Conservation (phyloP, 2,113 vertebrate genomes). For the Pitta sordida region DNA sequence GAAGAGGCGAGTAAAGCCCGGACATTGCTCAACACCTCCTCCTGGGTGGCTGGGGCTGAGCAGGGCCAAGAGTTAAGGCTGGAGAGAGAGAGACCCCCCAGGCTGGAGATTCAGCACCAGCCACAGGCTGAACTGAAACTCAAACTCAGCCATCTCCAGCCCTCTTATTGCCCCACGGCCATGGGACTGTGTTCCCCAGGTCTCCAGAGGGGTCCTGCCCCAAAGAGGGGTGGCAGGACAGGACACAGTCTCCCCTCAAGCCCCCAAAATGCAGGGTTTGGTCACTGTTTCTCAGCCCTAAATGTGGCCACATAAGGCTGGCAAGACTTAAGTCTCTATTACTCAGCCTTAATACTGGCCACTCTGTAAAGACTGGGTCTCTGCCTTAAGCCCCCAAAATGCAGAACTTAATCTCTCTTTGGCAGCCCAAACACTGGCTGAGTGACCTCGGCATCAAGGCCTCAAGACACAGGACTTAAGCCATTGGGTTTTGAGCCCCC, state of each 20-base stretch:
- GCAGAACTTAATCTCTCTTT: neutral
- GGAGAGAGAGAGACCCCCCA: rapidly evolving
- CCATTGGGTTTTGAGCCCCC: neutral
- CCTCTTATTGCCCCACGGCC: rapidly evolving
- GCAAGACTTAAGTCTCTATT: neutral
- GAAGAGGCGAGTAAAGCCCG: neutral
- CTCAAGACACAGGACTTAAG: neutral
- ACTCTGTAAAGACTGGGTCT: neutral
- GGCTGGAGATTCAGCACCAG: neutral
- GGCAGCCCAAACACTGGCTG: neutral
- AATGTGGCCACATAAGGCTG: neutral
- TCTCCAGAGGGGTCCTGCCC: neutral
- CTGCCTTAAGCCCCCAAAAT: neutral
- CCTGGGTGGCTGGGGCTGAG: neutral
- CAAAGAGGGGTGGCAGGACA: neutral
- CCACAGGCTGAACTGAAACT: neutral
- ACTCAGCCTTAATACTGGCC: neutral
- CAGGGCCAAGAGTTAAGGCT: rapidly evolving
- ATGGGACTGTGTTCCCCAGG: neutral
- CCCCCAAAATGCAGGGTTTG: neutral
- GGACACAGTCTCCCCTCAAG: neutral
- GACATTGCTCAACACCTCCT: constrained; percentile 25
- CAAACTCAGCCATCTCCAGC: neutral
- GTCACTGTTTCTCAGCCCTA: neutral
- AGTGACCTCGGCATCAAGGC: neutral